These are phyloP conservation scores for Propithecus deckenii DNA, from an alignment of 2,797 vertebrate species.

Conservation along the genomic window DNA sequence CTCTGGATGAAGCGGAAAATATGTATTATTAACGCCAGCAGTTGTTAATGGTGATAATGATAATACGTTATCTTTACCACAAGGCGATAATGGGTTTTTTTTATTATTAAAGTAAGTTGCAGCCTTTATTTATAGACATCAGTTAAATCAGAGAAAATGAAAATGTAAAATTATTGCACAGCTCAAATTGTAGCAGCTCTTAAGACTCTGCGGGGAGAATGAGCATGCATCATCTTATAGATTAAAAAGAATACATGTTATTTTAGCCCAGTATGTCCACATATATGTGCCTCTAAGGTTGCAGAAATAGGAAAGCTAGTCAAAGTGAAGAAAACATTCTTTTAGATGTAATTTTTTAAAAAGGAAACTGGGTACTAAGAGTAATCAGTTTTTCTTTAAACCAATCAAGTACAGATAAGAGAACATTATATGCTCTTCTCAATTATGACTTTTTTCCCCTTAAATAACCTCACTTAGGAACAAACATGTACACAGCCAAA, in stretches of 20 bases:
- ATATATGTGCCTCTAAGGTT: neutral
- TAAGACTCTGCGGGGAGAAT: neutral
- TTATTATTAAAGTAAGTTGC: constrained; percentile 57
- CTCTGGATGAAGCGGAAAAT: constrained; percentile 41
- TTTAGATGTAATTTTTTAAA: neutral
- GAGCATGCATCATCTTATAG: neutral
- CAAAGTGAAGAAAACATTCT: neutral
- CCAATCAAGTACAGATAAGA: neutral
- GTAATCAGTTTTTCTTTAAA: neutral
- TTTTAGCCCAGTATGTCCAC: neutral
- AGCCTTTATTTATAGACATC: constrained; percentile 62
- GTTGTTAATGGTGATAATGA: constrained; percentile 56
- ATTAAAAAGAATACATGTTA: constrained; percentile 35
- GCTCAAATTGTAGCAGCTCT: constrained; percentile 47
- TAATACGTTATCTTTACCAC: neutral
- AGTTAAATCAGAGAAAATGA: constrained; percentile 60
- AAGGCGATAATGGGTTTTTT: neutral
- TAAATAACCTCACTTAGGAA: constrained; percentile 1
- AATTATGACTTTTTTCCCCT: neutral
- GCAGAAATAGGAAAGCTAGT: neutral
- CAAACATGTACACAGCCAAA: neutral
- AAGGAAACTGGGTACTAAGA: constrained; percentile 41
- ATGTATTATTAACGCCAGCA: constrained; percentile 50
- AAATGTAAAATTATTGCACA: constrained; percentile 57
- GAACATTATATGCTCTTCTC: constrained; percentile 17